Percentiles rank a stretch among this genome's conserved stretches.
Evolutionary conservation across 2,113 vertebrate species (phyloP).

Genomic region (Apeltes quadracus): DNA sequence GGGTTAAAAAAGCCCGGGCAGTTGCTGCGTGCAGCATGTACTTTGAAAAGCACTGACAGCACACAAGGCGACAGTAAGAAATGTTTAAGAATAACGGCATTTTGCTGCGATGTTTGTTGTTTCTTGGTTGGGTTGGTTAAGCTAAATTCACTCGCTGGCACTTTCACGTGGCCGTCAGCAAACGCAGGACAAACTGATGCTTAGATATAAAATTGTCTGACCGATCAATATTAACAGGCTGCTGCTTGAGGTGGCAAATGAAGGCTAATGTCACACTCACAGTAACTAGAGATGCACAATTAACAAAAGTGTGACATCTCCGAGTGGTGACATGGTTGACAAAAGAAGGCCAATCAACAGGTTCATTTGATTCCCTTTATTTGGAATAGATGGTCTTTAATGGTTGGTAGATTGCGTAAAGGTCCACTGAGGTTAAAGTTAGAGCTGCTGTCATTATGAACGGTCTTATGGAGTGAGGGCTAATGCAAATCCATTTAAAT

Average conservation of each 20-base stretch:
- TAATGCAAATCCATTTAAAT: slow-evolving; percentile 68
- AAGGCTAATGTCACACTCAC: neutral
- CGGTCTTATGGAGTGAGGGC: slow-evolving; percentile 59
- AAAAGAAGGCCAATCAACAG: slow-evolving; percentile 17
- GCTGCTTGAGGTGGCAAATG: neutral
- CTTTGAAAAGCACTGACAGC: slow-evolving; percentile 22
- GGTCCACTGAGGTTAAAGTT: slow-evolving; percentile 50
- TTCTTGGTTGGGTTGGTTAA: too few species aligned
- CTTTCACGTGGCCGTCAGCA: neutral
- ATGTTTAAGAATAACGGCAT: slow-evolving; percentile 14
- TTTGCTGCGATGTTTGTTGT: too few species aligned
- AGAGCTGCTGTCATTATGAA: slow-evolving; percentile 63
- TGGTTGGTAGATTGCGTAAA: slow-evolving; percentile 48
- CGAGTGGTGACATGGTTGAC: neutral
- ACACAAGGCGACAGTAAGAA: slow-evolving; percentile 27
- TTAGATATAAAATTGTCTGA: neutral
- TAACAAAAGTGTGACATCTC: slow-evolving; percentile 7
- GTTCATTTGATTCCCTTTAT: neutral
- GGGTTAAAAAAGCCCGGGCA: slow-evolving; percentile 46
- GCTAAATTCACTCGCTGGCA: too few species aligned
- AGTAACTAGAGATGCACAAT: neutral
- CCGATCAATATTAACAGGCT: slow-evolving; percentile 7
- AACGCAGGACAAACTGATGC: neutral
- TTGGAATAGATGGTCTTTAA: slow-evolving; percentile 17
- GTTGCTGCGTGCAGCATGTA: slow-evolving; percentile 9